Evolutionary conservation across 2,888 invertebrate species (phyloP), one percentile per base, ranked within the genome.

Genomic region (Pherbina coryleti): DNA sequence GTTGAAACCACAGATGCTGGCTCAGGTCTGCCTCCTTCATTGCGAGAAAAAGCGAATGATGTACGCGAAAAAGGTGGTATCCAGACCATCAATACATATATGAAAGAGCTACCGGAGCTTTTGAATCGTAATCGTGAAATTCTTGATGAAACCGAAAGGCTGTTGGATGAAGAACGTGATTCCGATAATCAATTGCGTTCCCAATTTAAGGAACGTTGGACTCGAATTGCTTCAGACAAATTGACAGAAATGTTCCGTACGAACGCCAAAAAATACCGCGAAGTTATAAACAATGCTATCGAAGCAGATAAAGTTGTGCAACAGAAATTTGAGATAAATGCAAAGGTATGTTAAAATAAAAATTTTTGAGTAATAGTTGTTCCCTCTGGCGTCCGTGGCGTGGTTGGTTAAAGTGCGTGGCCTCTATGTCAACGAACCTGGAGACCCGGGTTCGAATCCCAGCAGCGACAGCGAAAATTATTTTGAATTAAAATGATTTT

Each of bases 121-220:
- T 92, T 98, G 83, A 94, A 95, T 89, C 92, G 99, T 80, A 99
- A 99, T 91, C 94, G 93, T 82, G 97, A 99, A 89, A 98, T 99
- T 84, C 92, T 99, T 1, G 95, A 97, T 88, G 99, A 99, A 93
- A 92, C 95, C 75, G 95, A 95, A 84, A 91, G 95, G 79, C 92
- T 97, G 92, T 90, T 99, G 83, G 94, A 94, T 84, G 98, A 98
- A 89, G 99, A 99, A 90, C 94, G 94, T 82, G 93, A 95, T 83
- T 96, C 97, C 1, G 99, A 99, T 90, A 93, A 93, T 84, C 93
- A 96, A 86, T 91, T 99, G 82, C 92, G 96, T 78, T 91, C 91
- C 62, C 98, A 99, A 91, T 98, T 99, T 89, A 96, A 96, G 85
- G 95, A 96, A 81, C 93, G 94, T 81, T 99, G 99, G 99, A 93